Evolutionary conservation across 1,140 invertebrate species (phyloP), one percentile per base, ranked within the genome.

Genomic region (Lordiphosa collinella): DNA sequence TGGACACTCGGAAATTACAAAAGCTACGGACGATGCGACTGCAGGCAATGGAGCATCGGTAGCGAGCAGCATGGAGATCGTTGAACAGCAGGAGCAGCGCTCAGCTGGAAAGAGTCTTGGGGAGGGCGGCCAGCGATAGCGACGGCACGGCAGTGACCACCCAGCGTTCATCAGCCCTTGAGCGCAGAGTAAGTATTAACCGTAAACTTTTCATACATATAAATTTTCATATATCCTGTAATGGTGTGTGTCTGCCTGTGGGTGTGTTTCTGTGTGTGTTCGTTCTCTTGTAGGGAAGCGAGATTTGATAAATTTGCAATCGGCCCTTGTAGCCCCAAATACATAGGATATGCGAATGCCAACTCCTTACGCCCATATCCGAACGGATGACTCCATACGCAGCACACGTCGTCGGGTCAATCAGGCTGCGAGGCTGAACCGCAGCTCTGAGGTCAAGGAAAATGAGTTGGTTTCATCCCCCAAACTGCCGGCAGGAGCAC

Each of bases 301-400:
- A 9, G 78, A 84, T 50, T 64, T 84, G 25, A 73, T 84, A 7
- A 86, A 86, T 46, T 64, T 85, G 32, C 75, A 85, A 37, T 85
- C 80, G 8, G 59, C 64, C 9, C 43, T 85, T 9, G n/a, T n/a
- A 85, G 66, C 16, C 75, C 82, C 1, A 86, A 85, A 41, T 85
- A 85, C 38, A 86, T 85, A 48, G 78, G 79, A n/a, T 82, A 53
- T 48, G 47, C 44, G 12, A 80, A 80, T 14, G 75, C 73, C 37
- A 79, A 80, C 11, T 70, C 65, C 64, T 64, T 12, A 53, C 50
- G 12, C 55, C 75, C 10, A 18, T 54, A 6, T 48, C 57, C 10
- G 59, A 69, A 56, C 54, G 22, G 56, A 52, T 35, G 78, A 84
- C 40, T 56, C 52, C 16, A 29, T 55, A 13, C 71, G 76, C n/a